Percentiles rank a stretch among this genome's conserved stretches.
Evolutionary conservation across 2,888 invertebrate genomes (phyloP).

Genomic region (Nycteola revayana): DNA sequence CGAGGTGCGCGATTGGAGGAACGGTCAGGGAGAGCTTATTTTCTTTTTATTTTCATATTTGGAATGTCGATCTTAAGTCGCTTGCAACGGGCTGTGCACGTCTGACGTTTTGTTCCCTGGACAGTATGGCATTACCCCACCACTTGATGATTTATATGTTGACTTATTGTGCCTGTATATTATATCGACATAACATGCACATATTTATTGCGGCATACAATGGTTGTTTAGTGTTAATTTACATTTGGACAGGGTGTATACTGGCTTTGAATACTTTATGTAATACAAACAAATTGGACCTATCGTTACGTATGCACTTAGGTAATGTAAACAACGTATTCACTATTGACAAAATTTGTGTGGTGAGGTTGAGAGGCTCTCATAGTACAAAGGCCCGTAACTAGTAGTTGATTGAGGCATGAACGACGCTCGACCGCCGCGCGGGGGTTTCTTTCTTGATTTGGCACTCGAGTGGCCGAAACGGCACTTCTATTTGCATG

Average conservation of each 20-base stretch:
- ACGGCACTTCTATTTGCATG: constrained; percentile 78
- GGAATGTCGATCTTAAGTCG: constrained; percentile 70
- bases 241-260: too few relatives aligned
- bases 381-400: constrained; percentile 67
- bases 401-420: constrained; percentile 79
- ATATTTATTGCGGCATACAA: too few relatives aligned
- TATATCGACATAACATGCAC: too few relatives aligned
- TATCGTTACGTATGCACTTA: too few relatives aligned
- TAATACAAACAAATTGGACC: too few relatives aligned
- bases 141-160: constrained; percentile 31
- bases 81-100: constrained; percentile 48
- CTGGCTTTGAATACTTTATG: too few relatives aligned
- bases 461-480: constrained; percentile 76
- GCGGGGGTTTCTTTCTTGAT: constrained; percentile 78
- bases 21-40: constrained; percentile 77
- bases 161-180: constrained; percentile 17
- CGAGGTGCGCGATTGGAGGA: constrained; percentile 85
- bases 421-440: constrained; percentile 72
- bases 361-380: constrained; percentile 57
- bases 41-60: constrained; percentile 83
- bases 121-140: constrained; percentile 34
- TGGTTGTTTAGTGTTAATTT: too few relatives aligned
- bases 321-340: constrained; percentile 31
- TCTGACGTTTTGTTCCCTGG: constrained; percentile 54
- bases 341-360: constrained; percentile 50